Evolutionary conservation across 2,888 invertebrate species (phyloP), one percentile per base, ranked within the genome.

Genomic region (Willowsia nigromaculata): DNA sequence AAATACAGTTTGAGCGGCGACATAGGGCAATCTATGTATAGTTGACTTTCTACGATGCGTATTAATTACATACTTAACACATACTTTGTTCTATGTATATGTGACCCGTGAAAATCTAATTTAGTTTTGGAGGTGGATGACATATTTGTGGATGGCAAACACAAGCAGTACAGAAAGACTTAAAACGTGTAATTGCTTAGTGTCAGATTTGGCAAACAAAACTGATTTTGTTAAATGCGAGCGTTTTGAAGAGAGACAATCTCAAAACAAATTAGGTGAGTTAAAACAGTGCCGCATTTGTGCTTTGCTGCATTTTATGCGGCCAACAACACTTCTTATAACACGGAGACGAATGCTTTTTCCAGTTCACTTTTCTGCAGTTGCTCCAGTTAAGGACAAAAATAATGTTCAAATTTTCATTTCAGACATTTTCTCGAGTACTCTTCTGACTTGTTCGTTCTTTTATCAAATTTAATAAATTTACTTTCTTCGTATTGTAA

Each of bases 321-420:
- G 50, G 13, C 37, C 43, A 59, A 5, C 71, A 18, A 4, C 43
- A 50, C 4, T 40, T 43, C 47, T 47, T 27, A 22, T 43, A 25
- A 43, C 18, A 47, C 74, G 43, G 40, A 43, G 6, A 43, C 15
- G 47, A 11, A n/a, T 9, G 5, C 27, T 30, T 15, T 76, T 18
- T 56, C 7, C 56, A 6, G 18, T 13, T 22, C 2, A 27, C 30
- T 62, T 30, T 65, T 62, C 30, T 65, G 65, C 65, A 33, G 65
- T 25, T 11, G 18, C 18, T 11, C 22, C 85, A 85, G 85, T 85
- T 59, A 47, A 62, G 62, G 76, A 76, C 76, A 62, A 62, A 59
- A 62, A 59, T 85, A 85, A 85, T 85, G 85, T 40, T 76, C 62
- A 85, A 85, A 74, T 56, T 84, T 84, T n/a, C n/a, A n/a, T 84